Percentiles rank a stretch among this genome's conserved stretches.
Evolutionary conservation across 2,888 invertebrate species (phyloP).

Genomic region (Xestia rhomboidea): DNA sequence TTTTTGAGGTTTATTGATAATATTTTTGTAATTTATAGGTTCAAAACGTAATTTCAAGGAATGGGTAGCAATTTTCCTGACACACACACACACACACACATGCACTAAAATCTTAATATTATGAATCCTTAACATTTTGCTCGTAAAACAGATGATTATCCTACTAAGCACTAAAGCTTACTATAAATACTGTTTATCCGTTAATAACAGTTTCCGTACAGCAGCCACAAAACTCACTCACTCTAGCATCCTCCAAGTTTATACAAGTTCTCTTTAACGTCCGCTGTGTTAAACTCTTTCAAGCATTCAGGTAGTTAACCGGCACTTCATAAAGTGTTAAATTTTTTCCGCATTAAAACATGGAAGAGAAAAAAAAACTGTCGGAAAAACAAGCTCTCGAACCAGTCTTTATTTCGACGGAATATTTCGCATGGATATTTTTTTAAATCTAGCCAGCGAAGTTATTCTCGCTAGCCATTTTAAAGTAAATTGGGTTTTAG

Average conservation of each 20-base stretch:
- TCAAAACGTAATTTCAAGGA: neutral
- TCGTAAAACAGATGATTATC: constrained; percentile 1
- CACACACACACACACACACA: too few relatives aligned
- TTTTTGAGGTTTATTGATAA: neutral
- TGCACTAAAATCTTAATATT: neutral
- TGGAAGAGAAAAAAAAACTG: constrained; percentile 49
- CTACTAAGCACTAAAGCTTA: constrained; percentile 29
- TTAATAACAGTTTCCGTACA: constrained; percentile 38
- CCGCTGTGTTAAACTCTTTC: constrained; percentile 65
- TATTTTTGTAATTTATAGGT: neutral
- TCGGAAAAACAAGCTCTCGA: constrained; percentile 39
- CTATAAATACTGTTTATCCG: constrained; percentile 30
- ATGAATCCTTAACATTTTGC: neutral
- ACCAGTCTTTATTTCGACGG: constrained; percentile 50
- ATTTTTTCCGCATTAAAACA: constrained; percentile 66
- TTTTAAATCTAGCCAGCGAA: constrained; percentile 37
- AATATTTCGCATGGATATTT: constrained; percentile 52
- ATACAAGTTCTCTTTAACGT: constrained; percentile 64
- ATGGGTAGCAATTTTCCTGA: neutral
- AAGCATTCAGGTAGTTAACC: constrained; percentile 69
- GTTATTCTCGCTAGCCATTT: constrained; percentile 58
- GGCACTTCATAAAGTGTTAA: constrained; percentile 68
- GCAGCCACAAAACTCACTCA: constrained; percentile 44
- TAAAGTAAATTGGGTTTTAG: constrained; percentile 64
- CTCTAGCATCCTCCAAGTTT: constrained; percentile 52